Evolutionary conservation across 2,888 invertebrate genomes (phyloP).

Genomic region (Metallyticus violacea): DNA sequence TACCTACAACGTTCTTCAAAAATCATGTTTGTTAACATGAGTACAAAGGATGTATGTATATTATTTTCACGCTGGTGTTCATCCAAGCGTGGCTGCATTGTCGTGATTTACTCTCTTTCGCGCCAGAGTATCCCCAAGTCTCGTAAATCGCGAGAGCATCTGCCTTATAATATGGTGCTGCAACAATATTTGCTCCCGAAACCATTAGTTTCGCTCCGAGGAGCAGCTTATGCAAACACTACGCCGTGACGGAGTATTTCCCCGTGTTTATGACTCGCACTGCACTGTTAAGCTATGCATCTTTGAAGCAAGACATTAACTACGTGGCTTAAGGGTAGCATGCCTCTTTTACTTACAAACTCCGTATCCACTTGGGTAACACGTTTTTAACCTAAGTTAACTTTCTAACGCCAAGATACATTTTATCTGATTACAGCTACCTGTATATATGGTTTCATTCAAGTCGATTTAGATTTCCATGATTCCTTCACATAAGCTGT

Average conservation of each 20-base stretch:
- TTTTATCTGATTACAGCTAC: too few species aligned
- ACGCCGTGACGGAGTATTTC: not conserved
- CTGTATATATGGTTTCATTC: too few species aligned
- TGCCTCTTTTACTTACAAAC: not conserved
- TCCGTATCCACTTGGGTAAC: too few species aligned
- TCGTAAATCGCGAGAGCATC: not conserved
- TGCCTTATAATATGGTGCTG: not conserved
- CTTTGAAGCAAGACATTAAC: not conserved
- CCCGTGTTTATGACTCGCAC: not conserved
- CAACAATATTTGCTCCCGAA: not conserved
- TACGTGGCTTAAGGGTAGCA: not conserved
- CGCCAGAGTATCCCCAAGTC: not conserved
- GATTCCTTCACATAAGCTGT: not conserved
- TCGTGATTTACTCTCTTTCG: not conserved
- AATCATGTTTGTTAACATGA: not conserved
- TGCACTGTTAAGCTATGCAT: not conserved
- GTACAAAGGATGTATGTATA: not conserved
- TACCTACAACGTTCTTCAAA: too few species aligned
- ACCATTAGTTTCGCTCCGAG: not conserved
- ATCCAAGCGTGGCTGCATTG: not conserved
- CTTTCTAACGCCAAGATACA: too few species aligned
- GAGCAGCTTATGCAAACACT: not conserved
- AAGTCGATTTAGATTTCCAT: too few species aligned
- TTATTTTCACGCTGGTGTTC: not conserved
- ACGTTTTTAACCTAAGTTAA: too few species aligned